Base-by-base conservation (phyloP, 2,797 vertebrate species). In the Sylvilagus floridanus region DNA sequence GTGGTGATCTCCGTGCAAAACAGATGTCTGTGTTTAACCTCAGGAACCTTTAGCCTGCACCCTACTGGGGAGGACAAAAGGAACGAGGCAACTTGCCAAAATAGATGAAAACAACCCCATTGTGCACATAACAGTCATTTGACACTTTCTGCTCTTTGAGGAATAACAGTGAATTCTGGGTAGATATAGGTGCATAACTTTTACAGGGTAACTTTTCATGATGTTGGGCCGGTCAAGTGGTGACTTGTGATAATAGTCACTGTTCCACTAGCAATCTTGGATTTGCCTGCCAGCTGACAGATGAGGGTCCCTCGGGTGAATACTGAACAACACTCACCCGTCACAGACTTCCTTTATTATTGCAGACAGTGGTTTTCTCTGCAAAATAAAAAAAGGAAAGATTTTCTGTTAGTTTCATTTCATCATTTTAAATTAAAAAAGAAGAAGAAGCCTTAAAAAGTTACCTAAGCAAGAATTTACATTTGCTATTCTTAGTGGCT, bases 341-440 rank as follows among this genome's bases (percentile, higher is more conserved):
- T 99, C 99, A 37, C 99, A 99, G 95, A 99, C 99, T 99, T 99
- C 99, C 98, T 99, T 99, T 98, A 99, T 99, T 98, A 99, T 99
- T 85, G 99, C 99, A 32, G 99, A 99, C 90, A 99, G 98, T 65
- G 99, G 99, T 97, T 99, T 99, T 99, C 99, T 99, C 99, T 99
- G 98, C 95, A 97, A 96, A 97, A 91, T 32, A 95, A 93, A 97
- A 94, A 95, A 96, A 37, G 78, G 96, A 96, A 97, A 96, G 72
- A 72, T 50, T 91, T n/a, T 11, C 1, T 79, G 87, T 90, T 90
- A 95, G 91, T 63, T 89, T 95, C 69, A 94, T 57, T 96, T 96
- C 35, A 96, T 57, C 42, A 92, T 95, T 96, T 90, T 90, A 88
- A 92, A 92, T 52, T 62, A 78, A 22, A 68, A 93, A 91, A 28